Evolutionary conservation across 2,888 invertebrate genomes (phyloP).

Genomic region (Sacculina carcini): DNA sequence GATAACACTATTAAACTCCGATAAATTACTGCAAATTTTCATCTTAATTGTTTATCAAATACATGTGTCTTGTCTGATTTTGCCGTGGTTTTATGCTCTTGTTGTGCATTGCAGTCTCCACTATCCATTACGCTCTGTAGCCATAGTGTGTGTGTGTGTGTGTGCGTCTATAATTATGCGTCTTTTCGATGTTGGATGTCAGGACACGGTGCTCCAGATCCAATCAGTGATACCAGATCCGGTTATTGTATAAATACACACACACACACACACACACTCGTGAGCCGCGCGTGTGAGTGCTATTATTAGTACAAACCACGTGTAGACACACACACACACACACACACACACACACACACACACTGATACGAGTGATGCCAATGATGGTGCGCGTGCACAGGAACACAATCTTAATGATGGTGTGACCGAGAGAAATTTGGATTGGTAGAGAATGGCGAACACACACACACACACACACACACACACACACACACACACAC

Average conservation of each 20-base stretch:
- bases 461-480: slow-evolving; percentile 3
- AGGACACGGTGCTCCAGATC: no score
- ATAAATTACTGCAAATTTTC: no score
- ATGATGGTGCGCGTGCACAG: not conserved
- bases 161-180: not conserved
- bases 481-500: slow-evolving; percentile 3
- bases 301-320: no score
- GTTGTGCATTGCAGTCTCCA: no score
- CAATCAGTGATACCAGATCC: no score
- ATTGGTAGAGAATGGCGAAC: no score
- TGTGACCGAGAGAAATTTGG: not conserved
- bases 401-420: not conserved
- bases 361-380: not conserved
- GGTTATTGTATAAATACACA: no score
- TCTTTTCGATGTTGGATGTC: not conserved
- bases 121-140: no score
- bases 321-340: not conserved
- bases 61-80: not conserved
- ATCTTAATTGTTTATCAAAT: no score
- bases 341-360: not conserved
- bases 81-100: not conserved
- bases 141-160: not conserved
- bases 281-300: no score
- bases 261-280: no score
- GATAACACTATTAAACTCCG: no score